Conservation (phyloP, 2,113 vertebrate genomes). For the Ranitomeya variabilis region DNA sequence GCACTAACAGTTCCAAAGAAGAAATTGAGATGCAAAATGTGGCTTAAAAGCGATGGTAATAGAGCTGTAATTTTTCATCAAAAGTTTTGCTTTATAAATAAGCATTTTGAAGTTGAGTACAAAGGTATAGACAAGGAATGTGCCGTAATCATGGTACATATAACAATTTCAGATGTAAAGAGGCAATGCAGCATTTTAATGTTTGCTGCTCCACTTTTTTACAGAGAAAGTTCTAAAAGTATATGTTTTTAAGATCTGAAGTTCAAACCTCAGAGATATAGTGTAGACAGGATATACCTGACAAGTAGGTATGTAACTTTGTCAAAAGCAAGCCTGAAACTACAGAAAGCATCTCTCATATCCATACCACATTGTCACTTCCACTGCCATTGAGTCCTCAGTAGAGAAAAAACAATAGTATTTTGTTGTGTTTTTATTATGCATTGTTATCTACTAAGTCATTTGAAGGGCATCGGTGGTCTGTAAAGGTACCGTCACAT, state of each 20-base stretch:
- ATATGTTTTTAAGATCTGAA: background rate
- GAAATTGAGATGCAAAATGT: slow-evolving; percentile 13
- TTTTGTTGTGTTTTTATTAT: background rate
- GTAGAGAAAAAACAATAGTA: background rate
- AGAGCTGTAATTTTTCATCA: slow-evolving; percentile 34
- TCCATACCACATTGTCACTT: background rate
- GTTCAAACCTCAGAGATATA: background rate
- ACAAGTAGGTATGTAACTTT: background rate
- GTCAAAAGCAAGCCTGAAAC: background rate
- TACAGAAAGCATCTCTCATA: background rate
- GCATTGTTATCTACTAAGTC: background rate
- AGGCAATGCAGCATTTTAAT: slow-evolving; percentile 24
- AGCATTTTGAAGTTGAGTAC: slow-evolving; percentile 44
- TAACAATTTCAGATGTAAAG: slow-evolving; percentile 11
- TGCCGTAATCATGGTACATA: slow-evolving; percentile 36
- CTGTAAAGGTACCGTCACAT: too few relatives aligned
- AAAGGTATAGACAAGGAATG: slow-evolving; percentile 44
- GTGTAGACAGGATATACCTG: background rate
- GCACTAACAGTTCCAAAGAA: background rate
- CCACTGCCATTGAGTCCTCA: background rate
- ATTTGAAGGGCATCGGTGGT: too few relatives aligned
- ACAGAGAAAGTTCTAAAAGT: background rate
- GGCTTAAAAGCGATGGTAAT: slow-evolving; percentile 39
- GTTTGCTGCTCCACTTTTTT: background rate
- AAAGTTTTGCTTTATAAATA: slow-evolving; percentile 14